Conservation (phyloP, 2,888 invertebrate species). For the Aleiodes testaceus region DNA sequence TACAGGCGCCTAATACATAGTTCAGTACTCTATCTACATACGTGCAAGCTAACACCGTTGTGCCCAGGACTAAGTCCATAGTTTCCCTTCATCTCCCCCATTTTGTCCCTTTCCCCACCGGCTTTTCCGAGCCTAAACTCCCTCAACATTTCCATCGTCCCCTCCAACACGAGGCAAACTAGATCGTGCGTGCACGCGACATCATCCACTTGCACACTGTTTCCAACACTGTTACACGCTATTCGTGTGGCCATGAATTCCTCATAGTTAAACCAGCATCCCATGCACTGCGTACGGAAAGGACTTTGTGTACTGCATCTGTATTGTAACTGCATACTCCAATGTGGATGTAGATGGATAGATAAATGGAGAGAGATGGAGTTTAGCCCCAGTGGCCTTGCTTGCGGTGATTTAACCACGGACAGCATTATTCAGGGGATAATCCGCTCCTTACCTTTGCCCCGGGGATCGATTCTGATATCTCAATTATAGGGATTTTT, state of each 20-base stretch:
- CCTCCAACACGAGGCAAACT: conserved; percentile 46
- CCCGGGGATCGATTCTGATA: conserved; percentile 37
- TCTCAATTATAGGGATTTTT: conserved; percentile 6
- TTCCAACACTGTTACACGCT: conserved; percentile 23
- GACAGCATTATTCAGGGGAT: conserved; percentile 66
- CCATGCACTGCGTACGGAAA: conserved; percentile 25
- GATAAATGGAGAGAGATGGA: conserved; percentile 4
- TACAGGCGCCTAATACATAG: conserved; percentile 68
- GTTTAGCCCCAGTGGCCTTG: conserved; percentile 49
- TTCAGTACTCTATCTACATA: conserved; percentile 68
- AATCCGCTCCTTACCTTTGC: conserved; percentile 64
- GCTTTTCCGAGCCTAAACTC: conserved; percentile 53
- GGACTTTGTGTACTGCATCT: conserved; percentile 17
- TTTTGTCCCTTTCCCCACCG: conserved; percentile 59
- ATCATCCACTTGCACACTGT: conserved; percentile 33
- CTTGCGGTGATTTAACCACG: conserved; percentile 49
- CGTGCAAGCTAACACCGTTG: conserved; percentile 65
- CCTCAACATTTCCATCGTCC: conserved; percentile 26
- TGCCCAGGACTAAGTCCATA: conserved; percentile 47
- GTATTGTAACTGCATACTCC: conserved; percentile 9
- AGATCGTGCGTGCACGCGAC: conserved; percentile 53
- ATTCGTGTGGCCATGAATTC: conserved; percentile 25
- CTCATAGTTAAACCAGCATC: conserved; percentile 33
- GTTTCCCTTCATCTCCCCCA: conserved; percentile 47
- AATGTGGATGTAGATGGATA: background rate